phyloP scores from a whole-genome alignment of 2,888 invertebrate species.

The Spialia ferax region DNA sequence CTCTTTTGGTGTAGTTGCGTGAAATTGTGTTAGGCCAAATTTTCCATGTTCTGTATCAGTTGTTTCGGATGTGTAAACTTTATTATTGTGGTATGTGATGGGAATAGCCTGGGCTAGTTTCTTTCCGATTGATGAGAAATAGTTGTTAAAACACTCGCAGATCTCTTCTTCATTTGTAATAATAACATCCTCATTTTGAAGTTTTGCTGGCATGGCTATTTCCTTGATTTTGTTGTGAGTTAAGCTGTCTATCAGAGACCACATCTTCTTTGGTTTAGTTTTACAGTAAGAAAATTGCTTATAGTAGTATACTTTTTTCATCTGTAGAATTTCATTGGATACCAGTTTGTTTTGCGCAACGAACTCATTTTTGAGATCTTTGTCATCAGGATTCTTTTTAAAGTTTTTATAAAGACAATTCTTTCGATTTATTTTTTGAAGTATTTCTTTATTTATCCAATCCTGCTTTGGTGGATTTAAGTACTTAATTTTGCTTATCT shows the following conservation, averaged over 20 bases:
- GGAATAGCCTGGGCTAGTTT: too few species aligned
- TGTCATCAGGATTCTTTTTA: neutral
- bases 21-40: too few species aligned
- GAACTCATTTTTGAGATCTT: neutral
- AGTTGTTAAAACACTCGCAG: too few species aligned
- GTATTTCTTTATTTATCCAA: slow-evolving; percentile 43
- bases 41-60: too few species aligned
- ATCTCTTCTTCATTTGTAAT: too few species aligned
- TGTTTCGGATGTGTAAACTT: too few species aligned
- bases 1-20: too few species aligned
- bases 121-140: too few species aligned
- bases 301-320: neutral
- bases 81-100: too few species aligned
- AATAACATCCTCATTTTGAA: too few species aligned
- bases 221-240: neutral
- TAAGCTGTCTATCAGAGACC: neutral
- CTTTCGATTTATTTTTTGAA: slow-evolving; percentile 8
- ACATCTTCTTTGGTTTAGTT: slow-evolving; percentile 15
- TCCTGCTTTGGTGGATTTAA: slow-evolving; percentile 40
- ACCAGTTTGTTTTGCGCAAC: neutral
- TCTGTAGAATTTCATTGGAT: neutral
- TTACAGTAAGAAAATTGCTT: slow-evolving; percentile 8
- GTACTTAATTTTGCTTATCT: too few species aligned
- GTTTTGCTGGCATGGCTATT: neutral
- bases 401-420: neutral